Evolutionary conservation across 2,888 invertebrate genomes (phyloP).

Genomic region (Agrochola macilenta): DNA sequence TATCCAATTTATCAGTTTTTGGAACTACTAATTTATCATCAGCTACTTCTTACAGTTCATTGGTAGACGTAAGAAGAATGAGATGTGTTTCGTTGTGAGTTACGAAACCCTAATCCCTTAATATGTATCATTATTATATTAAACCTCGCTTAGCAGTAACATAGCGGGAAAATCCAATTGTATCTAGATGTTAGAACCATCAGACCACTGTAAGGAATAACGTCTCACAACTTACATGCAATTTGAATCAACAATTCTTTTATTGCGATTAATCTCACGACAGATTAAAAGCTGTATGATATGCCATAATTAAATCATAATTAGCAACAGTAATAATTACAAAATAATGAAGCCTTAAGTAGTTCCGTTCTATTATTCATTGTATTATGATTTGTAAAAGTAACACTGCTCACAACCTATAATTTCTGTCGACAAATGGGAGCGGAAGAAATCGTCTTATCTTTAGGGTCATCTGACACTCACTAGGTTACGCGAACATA

Average conservation of each 20-base stretch:
- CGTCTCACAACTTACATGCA: conserved; percentile 1
- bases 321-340: conserved; percentile 58
- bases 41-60: neutral
- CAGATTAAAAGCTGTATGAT: conserved; percentile 43
- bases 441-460: conserved; percentile 74
- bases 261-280: conserved; percentile 14
- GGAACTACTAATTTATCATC: conserved; percentile 29
- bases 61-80: neutral
- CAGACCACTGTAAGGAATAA: neutral
- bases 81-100: neutral
- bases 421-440: conserved; percentile 66
- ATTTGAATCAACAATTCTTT: conserved; percentile 39
- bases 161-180: neutral
- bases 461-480: conserved; percentile 77
- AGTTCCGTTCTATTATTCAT: conserved; percentile 53
- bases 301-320: conserved; percentile 47
- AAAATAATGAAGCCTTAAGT: conserved; percentile 56
- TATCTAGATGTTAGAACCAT: neutral
- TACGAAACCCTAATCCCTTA: neutral
- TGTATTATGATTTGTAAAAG: conserved; percentile 53
- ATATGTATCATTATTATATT: neutral
- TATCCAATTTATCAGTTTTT: conserved; percentile 30
- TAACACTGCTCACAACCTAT: conserved; percentile 54
- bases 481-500: conserved; percentile 73
- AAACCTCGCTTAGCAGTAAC: no score